Percentiles rank a stretch among this genome's conserved stretches.
These are phyloP conservation scores for Phymatocera aterrima DNA, from an alignment of 2,888 invertebrate genomes.

Conservation along the genomic window DNA sequence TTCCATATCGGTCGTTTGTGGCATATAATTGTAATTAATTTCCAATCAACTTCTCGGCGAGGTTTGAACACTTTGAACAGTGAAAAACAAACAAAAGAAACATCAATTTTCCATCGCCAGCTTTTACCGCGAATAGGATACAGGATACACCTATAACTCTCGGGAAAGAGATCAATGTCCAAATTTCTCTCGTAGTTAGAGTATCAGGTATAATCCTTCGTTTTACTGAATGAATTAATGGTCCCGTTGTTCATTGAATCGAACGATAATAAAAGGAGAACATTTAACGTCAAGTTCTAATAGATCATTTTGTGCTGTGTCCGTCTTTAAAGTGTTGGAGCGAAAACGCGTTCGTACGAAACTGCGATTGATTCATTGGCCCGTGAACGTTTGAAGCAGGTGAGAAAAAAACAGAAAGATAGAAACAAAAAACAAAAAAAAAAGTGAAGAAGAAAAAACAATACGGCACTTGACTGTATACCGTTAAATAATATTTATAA, in stretches of 20 bases:
- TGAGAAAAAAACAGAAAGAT: background rate
- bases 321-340: slow-evolving; percentile 21
- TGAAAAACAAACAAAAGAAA: background rate
- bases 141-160: too few relatives aligned
- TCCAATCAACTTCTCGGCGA: too few relatives aligned
- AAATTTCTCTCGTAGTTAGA: background rate
- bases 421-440: background rate
- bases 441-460: background rate
- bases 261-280: slow-evolving; percentile 34
- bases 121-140: background rate
- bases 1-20: too few relatives aligned
- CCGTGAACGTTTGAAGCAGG: slow-evolving; percentile 11
- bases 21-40: too few relatives aligned
- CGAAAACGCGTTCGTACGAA: slow-evolving; percentile 13
- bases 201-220: background rate
- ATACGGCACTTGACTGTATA: background rate
- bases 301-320: slow-evolving; percentile 7
- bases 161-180: background rate
- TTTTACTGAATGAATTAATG: slow-evolving; percentile 34
- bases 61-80: too few relatives aligned
- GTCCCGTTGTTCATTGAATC: slow-evolving; percentile 40
- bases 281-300: background rate
- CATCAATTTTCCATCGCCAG: background rate
- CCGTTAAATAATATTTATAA: background rate
- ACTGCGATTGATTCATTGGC: slow-evolving; percentile 14